A percentile compares a stretch with the other conserved stretches of the same genome.
Evolutionary conservation across 2,113 vertebrate genomes (phyloP).

Genomic region (Brachirus orientalis): DNA sequence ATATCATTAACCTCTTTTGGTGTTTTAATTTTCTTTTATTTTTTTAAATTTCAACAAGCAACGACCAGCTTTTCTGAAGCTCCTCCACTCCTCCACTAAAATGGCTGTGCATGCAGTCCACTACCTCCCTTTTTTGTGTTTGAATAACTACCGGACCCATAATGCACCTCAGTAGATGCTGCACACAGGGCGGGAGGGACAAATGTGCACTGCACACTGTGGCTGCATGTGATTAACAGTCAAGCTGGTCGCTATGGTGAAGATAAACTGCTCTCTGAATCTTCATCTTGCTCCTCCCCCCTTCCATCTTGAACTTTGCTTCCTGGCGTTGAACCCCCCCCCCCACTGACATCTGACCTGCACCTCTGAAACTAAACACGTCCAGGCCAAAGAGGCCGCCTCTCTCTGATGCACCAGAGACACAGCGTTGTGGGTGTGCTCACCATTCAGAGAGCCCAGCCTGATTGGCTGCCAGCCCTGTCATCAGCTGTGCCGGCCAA

Average conservation of each 20-base stretch:
- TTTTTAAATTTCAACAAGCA: conserved; percentile 49
- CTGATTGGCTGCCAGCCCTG: conserved; percentile 92
- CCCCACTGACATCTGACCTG: conserved; percentile 38
- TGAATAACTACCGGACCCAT: conserved; percentile 87
- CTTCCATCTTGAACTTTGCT: conserved; percentile 70
- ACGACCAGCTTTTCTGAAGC: conserved; percentile 64
- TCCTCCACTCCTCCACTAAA: conserved; percentile 63
- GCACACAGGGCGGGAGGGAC: conserved; percentile 55
- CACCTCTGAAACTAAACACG: conserved; percentile 54
- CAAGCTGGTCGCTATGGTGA: conserved; percentile 90
- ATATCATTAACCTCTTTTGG: conserved; percentile 58
- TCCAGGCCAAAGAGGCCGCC: conserved; percentile 92
- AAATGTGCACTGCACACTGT: conserved; percentile 80
- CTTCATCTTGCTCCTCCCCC: conserved; percentile 91
- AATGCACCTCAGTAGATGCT: conserved; percentile 84
- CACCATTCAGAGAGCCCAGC: conserved; percentile 96
- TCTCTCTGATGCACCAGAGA: conserved; percentile 94
- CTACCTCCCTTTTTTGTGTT: conserved; percentile 34
- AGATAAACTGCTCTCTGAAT: conserved; percentile 94
- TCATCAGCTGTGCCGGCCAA: conserved; percentile 82
- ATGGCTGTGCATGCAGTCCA: conserved; percentile 89
- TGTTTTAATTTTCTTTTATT: conserved; percentile 30
- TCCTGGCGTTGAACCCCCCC: conserved; percentile 57
- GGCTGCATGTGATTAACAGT: conserved; percentile 92
- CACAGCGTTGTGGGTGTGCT: conserved; percentile 98